Conservation (phyloP, 1,140 invertebrate species). For the Gyrodactylus bullatarudis region DNA sequence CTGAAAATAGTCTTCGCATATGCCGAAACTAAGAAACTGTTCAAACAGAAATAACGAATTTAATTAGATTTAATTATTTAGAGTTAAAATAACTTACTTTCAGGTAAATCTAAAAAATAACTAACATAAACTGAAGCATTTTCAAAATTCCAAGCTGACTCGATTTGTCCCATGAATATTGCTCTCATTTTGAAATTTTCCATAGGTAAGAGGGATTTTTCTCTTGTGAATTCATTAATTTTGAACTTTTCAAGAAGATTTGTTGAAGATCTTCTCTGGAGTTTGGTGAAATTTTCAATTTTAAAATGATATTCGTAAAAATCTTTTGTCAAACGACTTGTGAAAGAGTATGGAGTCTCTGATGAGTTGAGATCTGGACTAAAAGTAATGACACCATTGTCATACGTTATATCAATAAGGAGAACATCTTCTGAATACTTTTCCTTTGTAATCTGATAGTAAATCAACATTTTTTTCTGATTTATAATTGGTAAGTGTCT, state of each 20-base stretch:
- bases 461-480: not conserved
- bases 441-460: not conserved
- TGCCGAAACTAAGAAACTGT: no score
- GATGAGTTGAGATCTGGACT: not conserved
- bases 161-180: not conserved
- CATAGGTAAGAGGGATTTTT: not conserved
- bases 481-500: not conserved
- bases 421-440: not conserved
- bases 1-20: no score
- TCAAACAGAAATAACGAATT: no score
- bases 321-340: not conserved
- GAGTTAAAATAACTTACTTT: no score
- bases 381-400: not conserved
- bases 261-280: not conserved
- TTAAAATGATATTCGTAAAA: not conserved
- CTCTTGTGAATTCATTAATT: not conserved
- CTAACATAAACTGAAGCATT: not conserved
- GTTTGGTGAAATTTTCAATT: not conserved
- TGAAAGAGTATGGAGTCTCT: not conserved
- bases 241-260: not conserved
- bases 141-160: not conserved
- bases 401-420: not conserved
- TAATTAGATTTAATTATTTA: no score
- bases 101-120: not conserved
- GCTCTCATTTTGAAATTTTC: not conserved